Conservation (phyloP, 2,113 vertebrate genomes). For the Colinus virginianus region DNA sequence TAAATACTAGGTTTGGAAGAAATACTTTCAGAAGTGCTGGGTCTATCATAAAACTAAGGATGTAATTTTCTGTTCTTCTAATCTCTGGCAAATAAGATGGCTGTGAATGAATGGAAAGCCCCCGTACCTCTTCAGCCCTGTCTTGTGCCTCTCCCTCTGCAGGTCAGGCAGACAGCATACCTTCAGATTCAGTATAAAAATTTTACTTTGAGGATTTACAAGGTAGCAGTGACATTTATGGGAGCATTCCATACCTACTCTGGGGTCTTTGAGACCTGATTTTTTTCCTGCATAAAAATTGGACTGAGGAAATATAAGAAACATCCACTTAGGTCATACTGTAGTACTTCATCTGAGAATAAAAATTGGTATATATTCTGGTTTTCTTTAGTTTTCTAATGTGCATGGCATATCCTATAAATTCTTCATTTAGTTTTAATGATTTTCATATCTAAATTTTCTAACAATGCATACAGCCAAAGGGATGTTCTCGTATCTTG, state of each 20-base stretch:
- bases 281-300: neutral
- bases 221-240: neutral
- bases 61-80: neutral
- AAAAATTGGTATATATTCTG: neutral
- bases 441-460: neutral
- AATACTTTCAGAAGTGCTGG: neutral
- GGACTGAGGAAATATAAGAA: neutral
- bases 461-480: conserved; percentile 22
- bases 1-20: neutral
- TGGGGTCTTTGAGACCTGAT: neutral
- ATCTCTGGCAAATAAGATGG: neutral
- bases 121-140: neutral
- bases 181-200: neutral
- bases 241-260: neutral
- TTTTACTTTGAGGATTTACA: conserved; percentile 21
- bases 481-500: conserved; percentile 6
- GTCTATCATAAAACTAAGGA: neutral
- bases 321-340: neutral
- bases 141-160: neutral
- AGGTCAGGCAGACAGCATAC: neutral
- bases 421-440: neutral
- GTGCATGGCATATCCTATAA: neutral
- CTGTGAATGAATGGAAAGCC: neutral
- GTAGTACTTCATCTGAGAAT: neutral
- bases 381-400: neutral